A percentile compares a stretch with the other conserved stretches of the same genome.
Evolutionary conservation across 2,888 invertebrate species (phyloP).

Genomic region (Orthosia cruda): DNA sequence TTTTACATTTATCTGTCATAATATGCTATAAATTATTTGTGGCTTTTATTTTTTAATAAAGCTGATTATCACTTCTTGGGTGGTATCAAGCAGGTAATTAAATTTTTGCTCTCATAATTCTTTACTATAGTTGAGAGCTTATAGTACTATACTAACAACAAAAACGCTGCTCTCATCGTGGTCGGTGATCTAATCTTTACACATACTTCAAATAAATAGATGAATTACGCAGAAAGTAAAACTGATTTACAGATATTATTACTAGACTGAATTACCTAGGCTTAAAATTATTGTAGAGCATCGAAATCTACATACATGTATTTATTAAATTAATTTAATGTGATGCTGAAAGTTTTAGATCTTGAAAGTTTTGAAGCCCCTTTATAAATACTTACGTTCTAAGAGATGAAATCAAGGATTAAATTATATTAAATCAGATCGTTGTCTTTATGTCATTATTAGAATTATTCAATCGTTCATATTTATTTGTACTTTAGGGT

Average conservation of each 20-base stretch:
- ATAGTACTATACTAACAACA: conserved; percentile 24
- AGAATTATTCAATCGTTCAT: background rate
- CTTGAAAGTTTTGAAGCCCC: background rate
- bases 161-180: conserved; percentile 3
- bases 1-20: background rate
- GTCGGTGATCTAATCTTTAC: conserved; percentile 28
- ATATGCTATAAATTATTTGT: background rate
- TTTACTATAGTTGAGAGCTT: background rate
- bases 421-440: background rate
- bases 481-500: too few relatives aligned
- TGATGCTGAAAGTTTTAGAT: background rate
- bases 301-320: background rate
- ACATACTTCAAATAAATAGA: conserved; percentile 10
- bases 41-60: background rate
- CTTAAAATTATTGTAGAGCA: conserved; percentile 21
- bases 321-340: background rate
- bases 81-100: conserved; percentile 1
- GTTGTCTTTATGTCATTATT: background rate
- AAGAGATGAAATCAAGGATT: background rate
- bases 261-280: conserved; percentile 14
- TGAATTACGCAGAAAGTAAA: conserved; percentile 10
- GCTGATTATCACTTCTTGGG: background rate
- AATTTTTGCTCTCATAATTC: conserved; percentile 15
- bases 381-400: background rate
- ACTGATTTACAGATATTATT: conserved; percentile 11